Evolutionary conservation across 2,888 invertebrate genomes (phyloP), one percentile per base, ranked within the genome.

Genomic region (Chloromyia formosa): DNA sequence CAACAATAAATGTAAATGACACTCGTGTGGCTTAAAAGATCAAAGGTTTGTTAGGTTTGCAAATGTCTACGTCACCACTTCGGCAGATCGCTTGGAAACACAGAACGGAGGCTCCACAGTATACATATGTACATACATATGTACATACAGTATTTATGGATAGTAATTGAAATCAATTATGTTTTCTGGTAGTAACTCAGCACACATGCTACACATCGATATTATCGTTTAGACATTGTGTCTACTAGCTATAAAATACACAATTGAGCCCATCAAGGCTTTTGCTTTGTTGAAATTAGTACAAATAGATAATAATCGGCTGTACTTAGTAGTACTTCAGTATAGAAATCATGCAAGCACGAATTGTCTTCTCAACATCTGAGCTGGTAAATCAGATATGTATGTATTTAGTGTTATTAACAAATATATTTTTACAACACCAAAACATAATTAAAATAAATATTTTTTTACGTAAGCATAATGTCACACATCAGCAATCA

Each of bases 1-100:
- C n/a, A n/a, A n/a, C n/a, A n/a, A n/a, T n/a, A n/a, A n/a, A n/a
- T 56, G 56, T 18, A 4, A 56, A 18, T 62, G 40, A 7, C 62
- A 16, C 40, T 62, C 62, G 62, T 40, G 62, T 62, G 62, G 35
- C 62, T 40, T n/a, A 18, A 14, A 23, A 60, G 22, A 14, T 60
- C 23, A 5, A 12, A 22, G 3, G n/a, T 56, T 22, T 56, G 4
- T 3, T 4, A 22, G 3, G n/a, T 56, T 22, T 56, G 4, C 2
- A 56, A 60, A 12, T n/a, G 27, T 14, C 60, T 35, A 35, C 16
- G 40, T n/a, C 40, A 16, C 16, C 16, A 40, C 16, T 12, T n/a
- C 3, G 23, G 3, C 60, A 62, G 14, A 18, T 23, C 62, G n/a
- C 62, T 62, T 62, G 62, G 62, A 62, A 62, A 62, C 62, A 40